These are phyloP conservation scores for Hirtodrosophila trivittata DNA, from an alignment of 2,888 invertebrate genomes.

Conservation along the genomic window DNA sequence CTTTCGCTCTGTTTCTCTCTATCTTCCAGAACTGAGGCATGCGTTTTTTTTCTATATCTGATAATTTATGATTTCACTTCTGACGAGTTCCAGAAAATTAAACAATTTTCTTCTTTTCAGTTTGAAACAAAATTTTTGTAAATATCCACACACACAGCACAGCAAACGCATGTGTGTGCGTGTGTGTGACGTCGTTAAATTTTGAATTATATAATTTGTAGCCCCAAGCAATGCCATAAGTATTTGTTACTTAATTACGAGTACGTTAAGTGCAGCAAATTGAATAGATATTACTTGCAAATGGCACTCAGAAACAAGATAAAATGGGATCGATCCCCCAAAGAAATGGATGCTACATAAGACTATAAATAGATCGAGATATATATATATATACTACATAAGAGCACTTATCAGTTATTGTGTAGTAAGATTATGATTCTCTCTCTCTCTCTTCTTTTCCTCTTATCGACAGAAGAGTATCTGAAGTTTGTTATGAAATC, in stretches of 20 bases:
- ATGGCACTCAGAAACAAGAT: conserved; percentile 12
- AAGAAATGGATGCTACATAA: no score
- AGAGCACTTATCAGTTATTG: no score
- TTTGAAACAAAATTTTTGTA: conserved; percentile 43
- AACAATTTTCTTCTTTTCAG: conserved; percentile 69
- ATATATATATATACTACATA: no score
- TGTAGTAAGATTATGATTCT: no score
- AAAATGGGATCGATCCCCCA: no score
- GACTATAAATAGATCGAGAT: no score
- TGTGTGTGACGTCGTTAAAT: conserved; percentile 32
- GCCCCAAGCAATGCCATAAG: conserved; percentile 36
- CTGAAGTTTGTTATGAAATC: no score
- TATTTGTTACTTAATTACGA: conserved; percentile 38
- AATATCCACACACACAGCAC: conserved; percentile 33
- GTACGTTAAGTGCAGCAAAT: conserved; percentile 25
- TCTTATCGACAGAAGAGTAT: no score
- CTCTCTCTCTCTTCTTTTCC: no score
- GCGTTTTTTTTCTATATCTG: conserved; percentile 47
- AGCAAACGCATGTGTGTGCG: conserved; percentile 7
- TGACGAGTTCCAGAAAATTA: conserved; percentile 83
- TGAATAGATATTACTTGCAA: conserved; percentile 5
- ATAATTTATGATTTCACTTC: conserved; percentile 81
- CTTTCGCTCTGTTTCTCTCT: conserved; percentile 8
- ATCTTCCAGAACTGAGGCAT: conserved; percentile 16
- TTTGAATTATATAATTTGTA: conserved; percentile 49